Evolutionary conservation across 2,888 invertebrate species (phyloP).

Genomic region (Heliothis peltigera): DNA sequence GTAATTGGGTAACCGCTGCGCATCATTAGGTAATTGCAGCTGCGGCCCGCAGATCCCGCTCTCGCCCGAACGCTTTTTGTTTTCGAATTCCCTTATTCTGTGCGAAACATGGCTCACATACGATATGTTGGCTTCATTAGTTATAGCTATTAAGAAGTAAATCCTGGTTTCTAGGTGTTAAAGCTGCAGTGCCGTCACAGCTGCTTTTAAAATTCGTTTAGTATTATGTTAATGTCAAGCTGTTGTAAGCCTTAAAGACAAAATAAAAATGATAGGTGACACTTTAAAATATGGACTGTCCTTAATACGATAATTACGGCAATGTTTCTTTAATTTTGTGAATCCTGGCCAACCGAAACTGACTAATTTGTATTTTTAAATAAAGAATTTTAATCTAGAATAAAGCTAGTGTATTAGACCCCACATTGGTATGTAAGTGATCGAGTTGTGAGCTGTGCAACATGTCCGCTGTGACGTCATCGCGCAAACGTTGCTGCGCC

Average conservation of each 20-base stretch:
- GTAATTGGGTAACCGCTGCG: slow-evolving; percentile 85
- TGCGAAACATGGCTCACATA: slow-evolving; percentile 51
- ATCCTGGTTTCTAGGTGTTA: neutral
- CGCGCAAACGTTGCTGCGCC: slow-evolving; percentile 17
- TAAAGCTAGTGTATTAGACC: slow-evolving; percentile 19
- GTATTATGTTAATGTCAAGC: too few relatives aligned
- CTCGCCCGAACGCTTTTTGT: slow-evolving; percentile 62
- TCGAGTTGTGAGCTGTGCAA: slow-evolving; percentile 25
- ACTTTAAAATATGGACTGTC: too few relatives aligned
- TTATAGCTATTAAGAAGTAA: slow-evolving; percentile 43
- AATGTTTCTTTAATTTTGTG: neutral
- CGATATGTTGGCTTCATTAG: slow-evolving; percentile 51
- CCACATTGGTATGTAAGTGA: slow-evolving; percentile 38
- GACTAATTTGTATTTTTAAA: too few relatives aligned
- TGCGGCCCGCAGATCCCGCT: slow-evolving; percentile 68
- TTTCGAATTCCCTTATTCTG: slow-evolving; percentile 49
- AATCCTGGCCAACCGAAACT: neutral
- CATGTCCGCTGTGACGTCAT: slow-evolving; percentile 34
- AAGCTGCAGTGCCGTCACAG: neutral
- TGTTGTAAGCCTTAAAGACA: too few relatives aligned
- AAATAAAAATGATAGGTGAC: too few relatives aligned
- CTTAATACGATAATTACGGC: too few relatives aligned
- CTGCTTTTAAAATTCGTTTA: too few relatives aligned
- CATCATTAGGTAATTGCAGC: slow-evolving; percentile 88
- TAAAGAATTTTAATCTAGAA: slow-evolving; percentile 11